Evolutionary conservation across 2,888 invertebrate genomes (phyloP).

Genomic region (Tyria jacobaeae): DNA sequence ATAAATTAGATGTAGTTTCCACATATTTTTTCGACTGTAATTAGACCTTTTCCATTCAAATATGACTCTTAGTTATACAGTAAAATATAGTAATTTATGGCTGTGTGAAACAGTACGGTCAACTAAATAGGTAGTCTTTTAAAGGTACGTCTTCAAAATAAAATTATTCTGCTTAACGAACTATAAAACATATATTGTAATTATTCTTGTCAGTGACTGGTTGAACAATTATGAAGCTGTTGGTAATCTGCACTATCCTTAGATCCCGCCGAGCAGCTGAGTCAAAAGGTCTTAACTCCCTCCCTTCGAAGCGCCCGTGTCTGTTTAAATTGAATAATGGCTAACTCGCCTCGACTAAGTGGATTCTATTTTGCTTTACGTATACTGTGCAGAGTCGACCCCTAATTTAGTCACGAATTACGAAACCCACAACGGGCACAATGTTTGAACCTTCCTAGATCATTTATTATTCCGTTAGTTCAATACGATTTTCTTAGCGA

Average conservation of each 20-base stretch:
- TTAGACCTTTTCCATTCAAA: too few species aligned
- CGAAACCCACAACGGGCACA: constrained; percentile 51
- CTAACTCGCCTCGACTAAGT: constrained; percentile 73
- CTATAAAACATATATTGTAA: too few species aligned
- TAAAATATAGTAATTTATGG: too few species aligned
- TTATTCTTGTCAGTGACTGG: too few species aligned
- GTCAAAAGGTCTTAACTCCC: constrained; percentile 36
- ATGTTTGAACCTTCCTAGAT: constrained; percentile 41
- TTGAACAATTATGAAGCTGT: neutral
- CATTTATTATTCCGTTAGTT: constrained; percentile 50
- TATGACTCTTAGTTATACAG: too few species aligned
- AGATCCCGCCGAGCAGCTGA: constrained; percentile 47
- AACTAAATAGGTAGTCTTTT: too few species aligned
- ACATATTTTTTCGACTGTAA: too few species aligned
- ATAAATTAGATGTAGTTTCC: too few species aligned
- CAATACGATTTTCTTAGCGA: constrained; percentile 42
- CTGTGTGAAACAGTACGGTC: too few species aligned
- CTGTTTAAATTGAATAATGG: constrained; percentile 81
- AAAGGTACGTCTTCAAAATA: too few species aligned
- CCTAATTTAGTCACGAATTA: constrained; percentile 54
- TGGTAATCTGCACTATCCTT: constrained; percentile 10
- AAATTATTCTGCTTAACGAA: too few species aligned
- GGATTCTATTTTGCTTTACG: constrained; percentile 78
- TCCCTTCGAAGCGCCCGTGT: constrained; percentile 62
- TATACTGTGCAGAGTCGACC: constrained; percentile 58